Evolutionary conservation across 2,888 invertebrate species (phyloP), one percentile per base, ranked within the genome.

Genomic region (Timema podura): DNA sequence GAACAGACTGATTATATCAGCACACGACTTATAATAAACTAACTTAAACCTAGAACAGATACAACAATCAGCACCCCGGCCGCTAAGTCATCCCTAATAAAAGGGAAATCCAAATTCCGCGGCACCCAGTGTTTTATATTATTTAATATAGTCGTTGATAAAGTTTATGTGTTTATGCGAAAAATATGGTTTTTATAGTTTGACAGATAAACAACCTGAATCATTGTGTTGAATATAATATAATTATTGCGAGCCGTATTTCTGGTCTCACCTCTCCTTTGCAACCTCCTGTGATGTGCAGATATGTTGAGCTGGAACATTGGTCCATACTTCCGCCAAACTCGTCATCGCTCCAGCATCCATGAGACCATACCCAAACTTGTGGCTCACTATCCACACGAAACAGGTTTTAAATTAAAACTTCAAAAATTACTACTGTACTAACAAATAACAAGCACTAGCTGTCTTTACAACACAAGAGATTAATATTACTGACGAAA

Each of bases 301-400:
- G 46, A 85, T 83, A 74, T 84, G 84, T 74, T 87, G 86, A 9
- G 82, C 80, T 11, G 87, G 87, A 8, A 86, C 84, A 5, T 82
- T 81, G 45, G 80, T 83, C 87, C 88, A 88, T 57, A 79, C 77
- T 73, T 82, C 80, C 8, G 87, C 86, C 72, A 84, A 75, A 46
- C 82, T 81, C 9, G 87, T 86, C 83, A 87, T 83, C 13, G 81
- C 82, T 48, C 80, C 82, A 2, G 85, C 86, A 79, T 87, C 86
- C 85, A 87, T 86, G 69, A 87, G 77, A 48, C 87, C 87, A 78
- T 87, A 88, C 5, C 87, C 88, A 78, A 87, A 88, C 75, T 85
- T 84, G 76, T 85, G 83, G 76, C 85, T 86, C 73, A 85, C 85
- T 81, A 76, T 11, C 70, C 70, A 73, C 16, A 65, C 70, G 30